Base-by-base conservation (phyloP, 2,113 vertebrate genomes). In the Crypturellus undulatus region DNA sequence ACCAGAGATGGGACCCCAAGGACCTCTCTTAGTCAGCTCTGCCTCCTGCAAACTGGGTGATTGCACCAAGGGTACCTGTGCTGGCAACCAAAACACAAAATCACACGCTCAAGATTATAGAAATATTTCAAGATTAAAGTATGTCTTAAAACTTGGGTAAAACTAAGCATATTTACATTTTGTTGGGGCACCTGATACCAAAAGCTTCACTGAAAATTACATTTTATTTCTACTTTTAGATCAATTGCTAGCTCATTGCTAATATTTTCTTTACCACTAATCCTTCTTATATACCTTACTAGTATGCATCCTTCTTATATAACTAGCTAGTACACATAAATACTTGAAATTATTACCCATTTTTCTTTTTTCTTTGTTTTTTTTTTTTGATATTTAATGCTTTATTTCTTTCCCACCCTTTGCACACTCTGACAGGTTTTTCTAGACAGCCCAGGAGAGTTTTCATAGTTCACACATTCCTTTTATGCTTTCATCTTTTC, bases 401-500 rank as follows among this genome's bases (percentile, higher is more conserved):
- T 94, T 80, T 77, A 30, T 81, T 67, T 88, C 94, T 81, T 83
- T 77, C 64, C 88, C 25, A 20, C 51, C 64, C 86, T 30, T 15
- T 51, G 67, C 59, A 52, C 52, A 25, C 6, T 12, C 77, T 94
- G 89, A 81, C 69, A 84, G 77, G 30, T 73, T 88, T 91, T 90
- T 86, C 79, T 73, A 49, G 42, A 71, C 56, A 65, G 52, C 95
- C 93, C 72, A 38, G 58, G 60, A 94, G 82, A 96, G 16, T 77
- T 91, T 65, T 82, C 60, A 24, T 59, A 59, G 32, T 43, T 62
- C 69, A 42, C 22, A 54, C 5, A 1, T 49, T 71, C 21, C 85
- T 92, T 75, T 84, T 72, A 28, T 77, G 75, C 87, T 96, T 87
- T 96, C 87, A 79, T 84, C 91, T 92, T 95, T 47, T 36, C 84